These are phyloP conservation scores for Cyanistes caeruleus DNA, from an alignment of 2,113 vertebrate species.

Conservation along the genomic window DNA sequence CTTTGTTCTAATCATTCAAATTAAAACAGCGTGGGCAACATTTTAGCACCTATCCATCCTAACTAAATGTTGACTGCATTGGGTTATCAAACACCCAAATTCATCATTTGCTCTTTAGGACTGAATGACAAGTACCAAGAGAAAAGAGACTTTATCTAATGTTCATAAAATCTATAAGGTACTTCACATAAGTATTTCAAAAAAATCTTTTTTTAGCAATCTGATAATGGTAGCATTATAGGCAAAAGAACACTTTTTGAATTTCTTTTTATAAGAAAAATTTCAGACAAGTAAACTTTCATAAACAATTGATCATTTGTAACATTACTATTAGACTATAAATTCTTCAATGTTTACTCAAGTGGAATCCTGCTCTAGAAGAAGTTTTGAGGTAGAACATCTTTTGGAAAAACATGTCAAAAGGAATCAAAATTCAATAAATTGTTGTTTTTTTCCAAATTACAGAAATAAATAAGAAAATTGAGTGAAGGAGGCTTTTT, in stretches of 20 bases:
- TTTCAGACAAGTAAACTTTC: neutral
- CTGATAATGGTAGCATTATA: neutral
- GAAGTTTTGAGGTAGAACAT: neutral
- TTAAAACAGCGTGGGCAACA: neutral
- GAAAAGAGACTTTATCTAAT: neutral
- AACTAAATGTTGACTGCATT: neutral
- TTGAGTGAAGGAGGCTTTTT: neutral
- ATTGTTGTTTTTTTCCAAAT: neutral
- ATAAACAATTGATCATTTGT: neutral
- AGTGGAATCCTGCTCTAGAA: neutral
- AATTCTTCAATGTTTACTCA: neutral
- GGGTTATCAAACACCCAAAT: neutral
- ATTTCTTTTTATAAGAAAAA: neutral
- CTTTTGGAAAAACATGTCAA: neutral
- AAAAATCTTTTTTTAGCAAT: neutral
- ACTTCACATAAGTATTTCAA: neutral
- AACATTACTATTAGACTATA: neutral
- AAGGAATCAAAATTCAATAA: neutral
- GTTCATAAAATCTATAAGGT: neutral
- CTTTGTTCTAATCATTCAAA: neutral
- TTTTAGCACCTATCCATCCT: neutral
- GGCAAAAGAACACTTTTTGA: neutral
- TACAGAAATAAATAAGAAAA: neutral
- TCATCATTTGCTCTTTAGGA: neutral
- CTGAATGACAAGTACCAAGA: neutral